Evolutionary conservation across 2,888 invertebrate genomes (phyloP), one percentile per base, ranked within the genome.

Genomic region (Megastigmus dorsalis): DNA sequence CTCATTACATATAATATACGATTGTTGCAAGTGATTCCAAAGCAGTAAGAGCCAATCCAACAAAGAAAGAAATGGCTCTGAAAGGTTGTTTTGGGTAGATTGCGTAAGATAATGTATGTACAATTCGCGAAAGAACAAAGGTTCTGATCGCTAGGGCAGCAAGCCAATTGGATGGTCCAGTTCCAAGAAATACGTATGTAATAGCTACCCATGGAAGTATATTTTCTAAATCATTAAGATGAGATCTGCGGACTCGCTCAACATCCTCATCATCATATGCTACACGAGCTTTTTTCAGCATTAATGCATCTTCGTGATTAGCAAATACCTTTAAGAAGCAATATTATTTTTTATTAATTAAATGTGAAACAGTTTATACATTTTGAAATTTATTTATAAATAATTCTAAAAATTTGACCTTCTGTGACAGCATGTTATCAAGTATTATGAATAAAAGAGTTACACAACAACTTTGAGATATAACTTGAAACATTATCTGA

Each of bases 151-250:
- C 80, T 41, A 88, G 80, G 7, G 84, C 81, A n/a, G 92, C 92
- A 1, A 87, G 9, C 69, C 73, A 81, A 9, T 83, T 77, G 7
- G 85, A 82, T 2, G 92, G 92, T n/a, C 87, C 86, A 0, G 90
- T 91, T 62, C 89, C 81, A 2, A 90, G 83, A 86, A 90, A 92
- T 13, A 90, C 77, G 4, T 88, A 84, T 0, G 90, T 90, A 28
- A 90, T 79, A 28, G 90, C 84, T 79, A 91, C 91, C 80, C 90
- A 88, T 0, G 90, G 87, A 15, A 85, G 78, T 65, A 92, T 89
- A 81, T 91, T 92, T 82, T 92, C 92, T 55, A 92, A 79, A 81
- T 92, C 92, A 79, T 92, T 92, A 74, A 88, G 84, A 80, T 92
- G 92, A 9, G 90, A 89, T 77, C 92, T 90, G 81, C 90, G 85